Conservation (phyloP, 2,888 invertebrate species). For the Erynnis tages region DNA sequence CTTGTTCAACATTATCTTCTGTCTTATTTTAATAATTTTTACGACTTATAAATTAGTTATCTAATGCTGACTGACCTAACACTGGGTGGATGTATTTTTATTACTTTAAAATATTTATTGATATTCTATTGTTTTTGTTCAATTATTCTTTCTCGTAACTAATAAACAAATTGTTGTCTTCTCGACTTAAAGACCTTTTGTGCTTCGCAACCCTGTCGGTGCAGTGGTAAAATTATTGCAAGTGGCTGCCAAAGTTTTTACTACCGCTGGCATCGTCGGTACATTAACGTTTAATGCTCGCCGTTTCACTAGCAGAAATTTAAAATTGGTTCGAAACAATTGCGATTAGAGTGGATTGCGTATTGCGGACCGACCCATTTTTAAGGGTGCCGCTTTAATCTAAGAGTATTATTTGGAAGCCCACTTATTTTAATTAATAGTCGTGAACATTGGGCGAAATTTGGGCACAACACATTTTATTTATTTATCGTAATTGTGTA, state of each 20-base stretch:
- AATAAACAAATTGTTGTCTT: too few species aligned
- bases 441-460: slow-evolving; percentile 16
- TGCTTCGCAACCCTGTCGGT: background rate
- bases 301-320: slow-evolving; percentile 61
- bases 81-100: too few species aligned
- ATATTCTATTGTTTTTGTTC: too few species aligned
- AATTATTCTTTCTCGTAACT: too few species aligned
- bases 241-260: slow-evolving; percentile 70
- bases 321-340: slow-evolving; percentile 68
- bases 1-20: too few species aligned
- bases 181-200: background rate
- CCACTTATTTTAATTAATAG: slow-evolving; percentile 23
- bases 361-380: slow-evolving; percentile 40
- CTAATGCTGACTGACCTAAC: too few species aligned
- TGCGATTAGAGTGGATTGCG: slow-evolving; percentile 56
- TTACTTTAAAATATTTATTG: too few species aligned
- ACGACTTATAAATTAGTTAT: too few species aligned
- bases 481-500: too few species aligned
- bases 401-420: slow-evolving; percentile 16
- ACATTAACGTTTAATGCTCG: slow-evolving; percentile 73
- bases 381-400: slow-evolving; percentile 29
- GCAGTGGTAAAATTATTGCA: slow-evolving; percentile 27
- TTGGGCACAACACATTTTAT: background rate
- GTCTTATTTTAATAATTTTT: too few species aligned
- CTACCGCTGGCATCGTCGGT: slow-evolving; percentile 70